Evolutionary conservation across 1,140 invertebrate species (phyloP), one percentile per base, ranked within the genome.

Genomic region (Gyrodactylus salaris): DNA sequence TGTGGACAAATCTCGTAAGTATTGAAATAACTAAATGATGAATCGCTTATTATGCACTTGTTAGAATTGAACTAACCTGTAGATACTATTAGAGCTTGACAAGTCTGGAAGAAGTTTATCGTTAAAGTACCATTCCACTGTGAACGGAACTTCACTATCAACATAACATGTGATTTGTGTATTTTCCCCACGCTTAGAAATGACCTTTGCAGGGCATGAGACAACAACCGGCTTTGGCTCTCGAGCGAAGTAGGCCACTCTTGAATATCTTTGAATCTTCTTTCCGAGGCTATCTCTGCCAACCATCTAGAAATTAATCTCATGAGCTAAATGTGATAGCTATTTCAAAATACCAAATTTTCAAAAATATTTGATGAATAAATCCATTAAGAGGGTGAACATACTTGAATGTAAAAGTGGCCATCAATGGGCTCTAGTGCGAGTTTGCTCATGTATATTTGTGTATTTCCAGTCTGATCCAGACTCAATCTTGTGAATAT

Each of bases 111-210:
- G n/a, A 54, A 54, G 74, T 20, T 75, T 75, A 19, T 76, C 78
- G 1, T 81, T 78, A 74, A 81, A 81, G 68, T 77, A 82, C 83
- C 84, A 85, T 71, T 80, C 78, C 0, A 85, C 80, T 26, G 77
- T 78, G 77, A 82, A 85, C 0, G 84, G 83, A 1, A 84, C 78
- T n/a, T 81, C 76, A 74, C 83, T 84, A 73, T 84, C 78, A 0
- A 85, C 81, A 24, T 78, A 75, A 77, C 85, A 85, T 0, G 76
- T 79, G 16, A 85, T 74, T 25, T 78, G 78, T 1, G 79, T 78
- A 20, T 77, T 75, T 69, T 76, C 70, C 68, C 77, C 76, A 70
- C 75, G 75, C 34, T 75, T 76, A 0, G 76, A 77, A n/a, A 76
- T 77, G 0, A 79, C 80, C 0, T 77, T 76, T 23, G 77, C 76